phyloP scores from a whole-genome alignment of 2,888 invertebrate genomes.

The Hydrotaea cyrtoneurina region DNA sequence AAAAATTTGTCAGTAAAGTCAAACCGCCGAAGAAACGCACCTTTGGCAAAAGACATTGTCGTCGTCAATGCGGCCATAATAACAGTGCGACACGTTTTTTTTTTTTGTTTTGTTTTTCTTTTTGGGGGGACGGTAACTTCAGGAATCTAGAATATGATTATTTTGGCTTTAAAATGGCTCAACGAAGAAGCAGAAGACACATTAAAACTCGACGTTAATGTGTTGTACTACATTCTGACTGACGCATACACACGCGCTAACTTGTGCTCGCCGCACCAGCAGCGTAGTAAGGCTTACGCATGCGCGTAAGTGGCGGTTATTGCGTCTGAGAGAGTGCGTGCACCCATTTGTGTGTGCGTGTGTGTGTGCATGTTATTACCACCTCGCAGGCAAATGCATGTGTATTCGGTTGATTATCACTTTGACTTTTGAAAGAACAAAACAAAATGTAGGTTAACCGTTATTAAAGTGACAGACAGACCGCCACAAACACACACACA shows the following conservation, averaged over 20 bases:
- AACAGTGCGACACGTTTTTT: constrained; percentile 11
- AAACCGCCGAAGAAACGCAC: constrained; percentile 51
- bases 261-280: background rate
- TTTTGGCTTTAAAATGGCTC: constrained; percentile 24
- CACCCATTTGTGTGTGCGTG: too few species aligned
- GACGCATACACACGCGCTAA: constrained; percentile 31
- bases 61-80: background rate
- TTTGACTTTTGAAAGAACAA: constrained; percentile 43
- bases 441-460: constrained; percentile 63
- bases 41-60: constrained; percentile 43
- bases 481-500: background rate
- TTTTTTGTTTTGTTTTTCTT: constrained; percentile 25
- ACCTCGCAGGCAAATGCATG: constrained; percentile 49
- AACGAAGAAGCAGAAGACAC: background rate
- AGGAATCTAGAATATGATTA: constrained; percentile 47
- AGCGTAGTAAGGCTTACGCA: background rate
- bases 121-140: constrained; percentile 1
- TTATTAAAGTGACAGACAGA: constrained; percentile 52
- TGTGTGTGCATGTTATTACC: constrained; percentile 14
- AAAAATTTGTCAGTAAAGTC: constrained; percentile 45
- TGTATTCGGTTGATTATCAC: constrained; percentile 60
- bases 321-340: background rate
- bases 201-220: background rate
- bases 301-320: constrained; percentile 26
- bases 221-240: constrained; percentile 56